phyloP scores from a whole-genome alignment of 2,888 invertebrate species.

The Antheraea assamensis region DNA sequence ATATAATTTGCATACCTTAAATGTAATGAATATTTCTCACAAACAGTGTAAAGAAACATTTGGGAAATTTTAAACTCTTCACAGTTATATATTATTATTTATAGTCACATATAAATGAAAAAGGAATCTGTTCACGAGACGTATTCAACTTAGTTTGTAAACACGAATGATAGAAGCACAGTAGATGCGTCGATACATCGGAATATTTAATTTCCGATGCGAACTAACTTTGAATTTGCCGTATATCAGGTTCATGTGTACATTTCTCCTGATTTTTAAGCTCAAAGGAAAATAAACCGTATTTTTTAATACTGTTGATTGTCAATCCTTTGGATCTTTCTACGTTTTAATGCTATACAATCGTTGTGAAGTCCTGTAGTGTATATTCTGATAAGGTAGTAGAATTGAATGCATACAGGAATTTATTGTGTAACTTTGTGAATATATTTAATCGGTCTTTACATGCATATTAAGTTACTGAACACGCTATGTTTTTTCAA shows the following conservation, averaged over 20 bases:
- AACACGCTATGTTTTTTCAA: too few species aligned
- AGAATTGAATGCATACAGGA: not conserved
- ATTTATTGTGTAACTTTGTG: not conserved
- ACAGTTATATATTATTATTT: not conserved
- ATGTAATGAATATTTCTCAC: too few species aligned
- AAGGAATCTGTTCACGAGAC: not conserved
- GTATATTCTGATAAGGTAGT: not conserved
- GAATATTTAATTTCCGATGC: constrained; percentile 20
- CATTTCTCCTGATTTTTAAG: not conserved
- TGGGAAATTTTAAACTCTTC: not conserved
- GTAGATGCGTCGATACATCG: constrained; percentile 12
- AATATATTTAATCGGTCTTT: not conserved
- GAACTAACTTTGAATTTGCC: constrained; percentile 7
- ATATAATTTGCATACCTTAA: too few species aligned
- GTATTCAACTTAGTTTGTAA: not conserved
- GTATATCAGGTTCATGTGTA: constrained; percentile 7
- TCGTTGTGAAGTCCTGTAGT: not conserved
- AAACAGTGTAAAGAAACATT: too few species aligned
- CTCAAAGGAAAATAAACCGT: not conserved
- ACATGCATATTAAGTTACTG: not conserved
- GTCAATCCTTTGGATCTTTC: not conserved
- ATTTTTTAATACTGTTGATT: not conserved
- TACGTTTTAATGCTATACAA: not conserved
- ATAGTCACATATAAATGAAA: too few species aligned
- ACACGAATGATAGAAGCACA: constrained; percentile 7